Base-by-base conservation (phyloP, 1,140 invertebrate genomes). In the Monochamus saltuarius region DNA sequence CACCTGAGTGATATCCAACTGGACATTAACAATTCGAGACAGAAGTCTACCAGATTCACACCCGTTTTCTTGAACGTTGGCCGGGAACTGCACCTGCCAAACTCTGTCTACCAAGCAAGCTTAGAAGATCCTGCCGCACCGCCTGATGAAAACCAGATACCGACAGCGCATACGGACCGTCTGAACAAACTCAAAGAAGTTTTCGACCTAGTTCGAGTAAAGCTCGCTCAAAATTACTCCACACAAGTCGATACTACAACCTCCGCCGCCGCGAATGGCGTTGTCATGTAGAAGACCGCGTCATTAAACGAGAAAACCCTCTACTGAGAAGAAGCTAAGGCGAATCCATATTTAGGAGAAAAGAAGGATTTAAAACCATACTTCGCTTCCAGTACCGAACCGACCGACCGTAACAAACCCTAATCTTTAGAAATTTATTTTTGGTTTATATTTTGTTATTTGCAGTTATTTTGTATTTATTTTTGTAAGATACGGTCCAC, bases 291-390 rank as follows among this genome's bases (percentile, higher is more conserved):
- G 60, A 56, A 13, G 63, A 65, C 16, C 14, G n/a, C 11, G 66
- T 67, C 10, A 45, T 62, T 47, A 58, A 61, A 37, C 49, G 56
- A 0, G 43, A 65, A 42, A 49, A 65, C 34, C 45, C 22, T 11
- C 19, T 11, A 52, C 29, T 29, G 29, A 8, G 3, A 52, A 52
- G 36, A n/a, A 8, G 35, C 8, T 38, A 10, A 14, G 2, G 6
- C 0, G 11, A 36, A n/a, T 37, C 36, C 49, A 52, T 14, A 10
- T 38, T n/a, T n/a, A n/a, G n/a, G n/a, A n/a, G n/a, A n/a, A n/a
- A n/a, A n/a, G 7, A 36, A 52, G 9, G 35, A 52, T n/a, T 29
- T 52, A 37, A 29, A 29, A 29, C 22, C 22, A 6, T 29, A 3
- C 6, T 2, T 6, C 22, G 2, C 22, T 29, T 29, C 22, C 22